Base-by-base conservation (phyloP, 2,797 vertebrate genomes). In the Amniataba percoides region DNA sequence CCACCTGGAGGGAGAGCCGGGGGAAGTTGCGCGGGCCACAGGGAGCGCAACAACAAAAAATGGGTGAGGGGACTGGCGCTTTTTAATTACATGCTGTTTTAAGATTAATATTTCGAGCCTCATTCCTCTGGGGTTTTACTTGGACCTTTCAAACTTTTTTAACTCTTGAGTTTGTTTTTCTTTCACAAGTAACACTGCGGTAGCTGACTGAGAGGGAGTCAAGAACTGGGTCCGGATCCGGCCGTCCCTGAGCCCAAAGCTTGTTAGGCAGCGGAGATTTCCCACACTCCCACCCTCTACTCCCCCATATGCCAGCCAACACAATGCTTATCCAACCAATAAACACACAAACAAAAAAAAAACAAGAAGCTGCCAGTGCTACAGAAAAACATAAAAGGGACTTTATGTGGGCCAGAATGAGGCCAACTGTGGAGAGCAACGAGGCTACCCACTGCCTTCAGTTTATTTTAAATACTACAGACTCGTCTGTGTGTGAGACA, bases 191-290 rank as follows among this genome's bases (percentile, higher is more conserved):
- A 43, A 36, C 4, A 23, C 69, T 48, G n/a, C n/a, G 25, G 61
- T 15, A 69, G 57, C 61, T 75, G 60, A 84, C 74, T 8, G 53
- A 83, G 71, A 77, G 23, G 21, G 70, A 81, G 72, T 70, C 77
- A 19, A 60, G 52, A 66, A 74, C 83, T 78, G 67, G 83, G 52
- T 77, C 80, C 66, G 77, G 77, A 85, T 87, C 78, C 62, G 58
- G 72, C 51, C 61, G 68, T 85, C 57, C 73, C 55, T 9, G 58
- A 81, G 62, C 56, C 53, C 80, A 82, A 51, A 73, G 78, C 78
- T 74, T 68, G 82, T 82, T 68, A 72, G 80, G 87, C 71, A 75
- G 60, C 65, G 77, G 86, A 86, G 84, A 87, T 82, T 89, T 90
- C 91, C 87, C 81, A 85, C 78, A 88, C 80, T 60, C 55, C 72